Conservation (phyloP, 1,140 invertebrate species). For the Hormaphis cornu region DNA sequence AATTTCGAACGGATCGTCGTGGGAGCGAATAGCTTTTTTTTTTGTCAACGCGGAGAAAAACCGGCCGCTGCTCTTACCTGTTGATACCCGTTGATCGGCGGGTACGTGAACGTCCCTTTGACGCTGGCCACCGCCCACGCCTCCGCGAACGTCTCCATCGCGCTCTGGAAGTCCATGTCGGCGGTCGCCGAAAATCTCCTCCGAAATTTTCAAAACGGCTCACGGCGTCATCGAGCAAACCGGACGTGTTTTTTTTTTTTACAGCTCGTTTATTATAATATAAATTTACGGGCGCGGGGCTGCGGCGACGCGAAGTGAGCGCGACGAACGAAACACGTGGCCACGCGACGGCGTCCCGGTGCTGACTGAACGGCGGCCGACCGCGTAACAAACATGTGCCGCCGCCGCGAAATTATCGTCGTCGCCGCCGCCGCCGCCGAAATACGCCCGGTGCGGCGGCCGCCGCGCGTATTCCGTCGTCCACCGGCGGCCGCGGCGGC, state of each 20-base stretch:
- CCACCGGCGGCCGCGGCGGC: not conserved
- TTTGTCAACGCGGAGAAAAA: no score
- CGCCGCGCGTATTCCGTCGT: not conserved
- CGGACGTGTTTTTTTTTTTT: no score
- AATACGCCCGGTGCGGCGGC: not conserved
- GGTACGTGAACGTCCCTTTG: slow-evolving; percentile 47
- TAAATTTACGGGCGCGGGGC: not conserved
- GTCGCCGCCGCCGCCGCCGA: not conserved
- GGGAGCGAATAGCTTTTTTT: no score
- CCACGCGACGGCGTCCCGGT: slow-evolving; percentile 26
- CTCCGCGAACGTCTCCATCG: slow-evolving; percentile 93
- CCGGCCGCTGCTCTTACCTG: no score
- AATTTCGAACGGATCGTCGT: no score
- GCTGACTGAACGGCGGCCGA: slow-evolving; percentile 7
- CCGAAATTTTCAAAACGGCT: no score
- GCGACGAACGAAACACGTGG: slow-evolving; percentile 15
- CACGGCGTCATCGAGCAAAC: no score
- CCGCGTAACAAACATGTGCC: not conserved
- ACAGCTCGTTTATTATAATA: no score
- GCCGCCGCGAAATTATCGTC: no score
- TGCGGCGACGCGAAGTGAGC: not conserved
- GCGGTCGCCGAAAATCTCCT: not conserved
- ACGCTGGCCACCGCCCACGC: slow-evolving; percentile 91
- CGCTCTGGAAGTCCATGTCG: slow-evolving; percentile 91
- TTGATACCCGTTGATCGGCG: slow-evolving; percentile 38